phyloP scores from a whole-genome alignment of 2,888 invertebrate genomes.

The Drosophila incognita region DNA sequence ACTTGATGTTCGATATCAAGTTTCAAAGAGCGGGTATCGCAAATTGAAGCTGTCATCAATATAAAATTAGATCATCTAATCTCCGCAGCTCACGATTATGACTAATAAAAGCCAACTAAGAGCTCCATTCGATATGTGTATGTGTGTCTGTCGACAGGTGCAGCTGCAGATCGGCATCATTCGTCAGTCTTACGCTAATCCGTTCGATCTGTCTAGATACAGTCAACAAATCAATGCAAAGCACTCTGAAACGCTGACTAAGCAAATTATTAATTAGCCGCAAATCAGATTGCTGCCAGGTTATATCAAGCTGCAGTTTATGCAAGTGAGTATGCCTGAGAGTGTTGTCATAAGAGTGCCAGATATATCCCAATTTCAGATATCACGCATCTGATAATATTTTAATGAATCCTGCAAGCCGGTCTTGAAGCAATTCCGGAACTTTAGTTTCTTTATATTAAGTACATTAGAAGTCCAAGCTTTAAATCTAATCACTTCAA shows the following conservation, averaged over 20 bases:
- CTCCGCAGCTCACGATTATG: constrained; percentile 25
- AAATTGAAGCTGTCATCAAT: constrained; percentile 40
- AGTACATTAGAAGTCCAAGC: neutral
- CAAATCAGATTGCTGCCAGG: constrained; percentile 44
- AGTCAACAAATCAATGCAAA: constrained; percentile 51
- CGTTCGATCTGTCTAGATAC: constrained; percentile 49
- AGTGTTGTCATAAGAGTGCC: neutral
- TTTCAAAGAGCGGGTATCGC: neutral
- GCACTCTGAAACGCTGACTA: constrained; percentile 53
- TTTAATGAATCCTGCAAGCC: neutral
- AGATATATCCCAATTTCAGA: neutral
- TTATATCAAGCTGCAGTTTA: constrained; percentile 16
- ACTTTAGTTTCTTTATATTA: neutral
- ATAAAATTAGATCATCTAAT: constrained; percentile 29
- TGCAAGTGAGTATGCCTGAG: constrained; percentile 18
- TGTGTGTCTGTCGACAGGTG: neutral
- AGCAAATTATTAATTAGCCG: constrained; percentile 55
- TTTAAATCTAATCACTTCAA: neutral
- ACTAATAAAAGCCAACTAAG: constrained; percentile 38
- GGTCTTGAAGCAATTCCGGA: neutral
- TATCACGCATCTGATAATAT: neutral
- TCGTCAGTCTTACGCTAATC: constrained; percentile 9
- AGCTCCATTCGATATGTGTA: constrained; percentile 6
- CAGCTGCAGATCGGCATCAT: constrained; percentile 23
- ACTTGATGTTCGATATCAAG: constrained; percentile 16